These are phyloP conservation scores for Aelia acuminata DNA, from an alignment of 2,888 invertebrate genomes.

Conservation along the genomic window DNA sequence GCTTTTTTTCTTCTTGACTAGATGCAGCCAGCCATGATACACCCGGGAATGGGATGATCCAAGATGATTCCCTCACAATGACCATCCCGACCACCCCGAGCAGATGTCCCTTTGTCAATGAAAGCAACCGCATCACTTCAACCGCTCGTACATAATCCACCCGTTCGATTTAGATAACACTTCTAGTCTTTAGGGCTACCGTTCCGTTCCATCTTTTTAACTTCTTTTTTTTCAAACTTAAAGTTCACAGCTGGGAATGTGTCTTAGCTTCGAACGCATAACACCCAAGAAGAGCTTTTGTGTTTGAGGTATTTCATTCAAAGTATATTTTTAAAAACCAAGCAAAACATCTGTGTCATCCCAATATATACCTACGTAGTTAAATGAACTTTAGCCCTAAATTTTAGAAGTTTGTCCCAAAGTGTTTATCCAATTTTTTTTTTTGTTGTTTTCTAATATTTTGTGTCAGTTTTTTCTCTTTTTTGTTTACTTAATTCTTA, in stretches of 20 bases:
- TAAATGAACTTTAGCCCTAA: too few relatives aligned
- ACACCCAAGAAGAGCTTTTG: neutral
- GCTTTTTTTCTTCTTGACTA: neutral
- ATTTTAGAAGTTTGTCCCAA: too few relatives aligned
- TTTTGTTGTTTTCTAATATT: too few relatives aligned
- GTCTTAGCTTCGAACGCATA: neutral
- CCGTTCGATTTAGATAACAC: neutral
- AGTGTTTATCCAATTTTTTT: too few relatives aligned
- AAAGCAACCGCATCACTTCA: neutral
- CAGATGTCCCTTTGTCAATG: conserved; percentile 14
- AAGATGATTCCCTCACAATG: conserved; percentile 34
- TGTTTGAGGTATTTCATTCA: neutral
- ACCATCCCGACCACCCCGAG: neutral
- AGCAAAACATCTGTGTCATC: too few relatives aligned
- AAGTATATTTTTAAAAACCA: too few relatives aligned
- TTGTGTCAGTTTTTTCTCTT: too few relatives aligned
- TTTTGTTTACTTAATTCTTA: too few relatives aligned
- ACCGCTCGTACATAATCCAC: neutral
- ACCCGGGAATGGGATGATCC: conserved; percentile 13
- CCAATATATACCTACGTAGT: too few relatives aligned
- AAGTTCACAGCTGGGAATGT: neutral
- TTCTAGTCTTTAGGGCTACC: neutral
- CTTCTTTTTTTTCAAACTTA: neutral
- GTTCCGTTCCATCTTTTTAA: neutral
- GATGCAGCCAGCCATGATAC: neutral